phyloP scores from a whole-genome alignment of 2,888 invertebrate species.

The Germaria angustata region DNA sequence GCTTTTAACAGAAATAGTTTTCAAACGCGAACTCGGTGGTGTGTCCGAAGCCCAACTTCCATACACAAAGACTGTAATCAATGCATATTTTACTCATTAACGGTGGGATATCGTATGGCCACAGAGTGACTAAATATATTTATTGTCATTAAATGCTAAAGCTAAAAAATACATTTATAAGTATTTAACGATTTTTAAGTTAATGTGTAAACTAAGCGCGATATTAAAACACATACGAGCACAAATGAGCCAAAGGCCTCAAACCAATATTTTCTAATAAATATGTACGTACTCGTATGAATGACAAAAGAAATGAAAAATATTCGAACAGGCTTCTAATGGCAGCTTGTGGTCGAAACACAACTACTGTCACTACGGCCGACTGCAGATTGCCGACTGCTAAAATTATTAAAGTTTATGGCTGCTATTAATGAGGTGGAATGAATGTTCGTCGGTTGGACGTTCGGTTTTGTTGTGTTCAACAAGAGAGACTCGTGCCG shows the following conservation, averaged over 20 bases:
- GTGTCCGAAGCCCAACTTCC: not conserved
- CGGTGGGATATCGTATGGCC: slow-evolving; percentile 53
- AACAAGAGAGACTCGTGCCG: slow-evolving; percentile 53
- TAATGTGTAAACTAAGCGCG: slow-evolving; percentile 18
- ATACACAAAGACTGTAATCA: slow-evolving; percentile 5
- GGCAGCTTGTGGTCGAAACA: slow-evolving; percentile 12
- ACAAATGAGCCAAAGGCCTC: not conserved
- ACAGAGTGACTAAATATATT: slow-evolving; percentile 50
- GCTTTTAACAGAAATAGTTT: not conserved
- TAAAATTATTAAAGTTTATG: not conserved
- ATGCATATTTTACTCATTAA: slow-evolving; percentile 43
- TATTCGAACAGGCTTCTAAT: not conserved
- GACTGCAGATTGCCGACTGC: not conserved
- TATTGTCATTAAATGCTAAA: slow-evolving; percentile 55
- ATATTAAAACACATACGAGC: slow-evolving; percentile 1
- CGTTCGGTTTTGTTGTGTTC: not conserved
- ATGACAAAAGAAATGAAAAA: not conserved
- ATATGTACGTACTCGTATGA: not conserved
- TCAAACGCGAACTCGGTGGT: not conserved
- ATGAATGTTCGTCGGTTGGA: not conserved
- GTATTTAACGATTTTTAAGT: slow-evolving; percentile 26
- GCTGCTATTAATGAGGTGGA: slow-evolving; percentile 6
- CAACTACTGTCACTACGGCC: not conserved
- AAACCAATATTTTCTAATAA: slow-evolving; percentile 21
- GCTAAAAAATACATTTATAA: not conserved